phyloP scores from a whole-genome alignment of 2,888 invertebrate species.

The Frankliniella intonsa region DNA sequence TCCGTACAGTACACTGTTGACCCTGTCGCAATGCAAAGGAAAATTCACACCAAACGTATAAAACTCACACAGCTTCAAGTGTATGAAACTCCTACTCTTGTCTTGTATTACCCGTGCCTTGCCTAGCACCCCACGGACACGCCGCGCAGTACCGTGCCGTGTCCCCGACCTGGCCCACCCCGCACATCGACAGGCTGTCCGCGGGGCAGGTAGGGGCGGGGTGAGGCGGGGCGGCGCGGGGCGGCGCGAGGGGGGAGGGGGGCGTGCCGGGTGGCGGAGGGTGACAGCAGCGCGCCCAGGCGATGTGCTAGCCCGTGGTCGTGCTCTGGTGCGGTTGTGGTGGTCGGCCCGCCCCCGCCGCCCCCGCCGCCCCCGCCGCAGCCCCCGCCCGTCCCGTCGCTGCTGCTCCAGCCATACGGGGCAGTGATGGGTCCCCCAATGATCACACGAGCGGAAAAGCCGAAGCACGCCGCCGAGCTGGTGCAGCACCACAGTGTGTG shows the following conservation, averaged over 20 bases:
- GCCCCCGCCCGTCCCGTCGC: neutral
- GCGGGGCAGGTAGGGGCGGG: neutral
- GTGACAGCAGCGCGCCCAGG: too few relatives aligned
- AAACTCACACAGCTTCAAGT: too few relatives aligned
- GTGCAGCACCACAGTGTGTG: neutral
- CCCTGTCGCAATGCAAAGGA: too few relatives aligned
- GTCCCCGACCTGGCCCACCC: too few relatives aligned
- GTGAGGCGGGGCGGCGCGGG: neutral
- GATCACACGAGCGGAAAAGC: slow-evolving; percentile 24
- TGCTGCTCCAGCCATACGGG: neutral
- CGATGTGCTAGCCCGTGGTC: too few relatives aligned
- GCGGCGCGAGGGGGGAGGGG: neutral
- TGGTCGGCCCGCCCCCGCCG: neutral
- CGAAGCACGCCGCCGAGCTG: neutral
- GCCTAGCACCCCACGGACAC: too few relatives aligned
- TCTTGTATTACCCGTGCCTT: too few relatives aligned
- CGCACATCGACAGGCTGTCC: too few relatives aligned
- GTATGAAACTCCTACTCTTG: too few relatives aligned
- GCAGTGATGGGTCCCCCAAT: slow-evolving; percentile 3
- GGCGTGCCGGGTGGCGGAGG: neutral
- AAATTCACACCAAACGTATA: too few relatives aligned
- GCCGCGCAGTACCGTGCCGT: too few relatives aligned
- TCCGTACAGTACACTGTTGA: too few relatives aligned
- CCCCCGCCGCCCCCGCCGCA: neutral
- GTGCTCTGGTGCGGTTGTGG: neutral